Evolutionary conservation across 2,113 vertebrate species (phyloP).

Genomic region (Takifugu bimaculatus): DNA sequence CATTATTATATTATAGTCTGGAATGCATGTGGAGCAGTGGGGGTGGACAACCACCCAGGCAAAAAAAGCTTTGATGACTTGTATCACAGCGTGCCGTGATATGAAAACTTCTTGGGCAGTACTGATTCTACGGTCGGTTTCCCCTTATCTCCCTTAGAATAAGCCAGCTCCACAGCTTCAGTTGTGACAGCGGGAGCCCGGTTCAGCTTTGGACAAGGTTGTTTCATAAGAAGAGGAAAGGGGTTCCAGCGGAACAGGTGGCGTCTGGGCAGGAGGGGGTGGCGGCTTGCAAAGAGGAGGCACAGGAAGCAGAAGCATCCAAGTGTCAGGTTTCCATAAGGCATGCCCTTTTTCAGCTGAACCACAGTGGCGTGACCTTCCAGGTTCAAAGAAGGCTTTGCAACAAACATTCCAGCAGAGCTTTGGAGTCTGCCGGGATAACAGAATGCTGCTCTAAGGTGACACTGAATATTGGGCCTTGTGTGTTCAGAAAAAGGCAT

Average conservation of each 20-base stretch:
- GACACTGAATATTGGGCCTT: constrained; percentile 22
- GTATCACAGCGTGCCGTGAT: neutral
- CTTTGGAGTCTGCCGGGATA: constrained; percentile 18
- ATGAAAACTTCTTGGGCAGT: constrained; percentile 1
- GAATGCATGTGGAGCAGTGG: constrained; percentile 28
- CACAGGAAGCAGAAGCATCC: constrained; percentile 32
- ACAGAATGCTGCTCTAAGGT: constrained; percentile 24
- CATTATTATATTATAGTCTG: constrained; percentile 37
- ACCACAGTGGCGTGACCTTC: constrained; percentile 41
- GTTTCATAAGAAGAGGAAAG: constrained; percentile 38
- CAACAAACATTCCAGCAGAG: constrained; percentile 55
- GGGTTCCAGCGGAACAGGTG: constrained; percentile 56
- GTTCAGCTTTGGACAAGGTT: constrained; percentile 20
- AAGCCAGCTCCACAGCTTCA: constrained; percentile 14
- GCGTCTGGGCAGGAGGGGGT: constrained; percentile 27
- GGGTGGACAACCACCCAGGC: too few species aligned
- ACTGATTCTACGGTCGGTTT: neutral
- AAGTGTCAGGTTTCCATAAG: constrained; percentile 64
- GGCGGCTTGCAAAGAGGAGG: constrained; percentile 15
- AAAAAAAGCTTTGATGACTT: too few species aligned
- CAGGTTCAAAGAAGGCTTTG: constrained; percentile 44
- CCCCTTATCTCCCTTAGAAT: constrained; percentile 6
- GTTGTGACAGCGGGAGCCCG: constrained; percentile 5
- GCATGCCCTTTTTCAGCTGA: constrained; percentile 46
- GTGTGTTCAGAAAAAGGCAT: neutral